phyloP scores from a whole-genome alignment of 35 echinoderm and acorn worm species.

The Patiria miniata region DNA sequence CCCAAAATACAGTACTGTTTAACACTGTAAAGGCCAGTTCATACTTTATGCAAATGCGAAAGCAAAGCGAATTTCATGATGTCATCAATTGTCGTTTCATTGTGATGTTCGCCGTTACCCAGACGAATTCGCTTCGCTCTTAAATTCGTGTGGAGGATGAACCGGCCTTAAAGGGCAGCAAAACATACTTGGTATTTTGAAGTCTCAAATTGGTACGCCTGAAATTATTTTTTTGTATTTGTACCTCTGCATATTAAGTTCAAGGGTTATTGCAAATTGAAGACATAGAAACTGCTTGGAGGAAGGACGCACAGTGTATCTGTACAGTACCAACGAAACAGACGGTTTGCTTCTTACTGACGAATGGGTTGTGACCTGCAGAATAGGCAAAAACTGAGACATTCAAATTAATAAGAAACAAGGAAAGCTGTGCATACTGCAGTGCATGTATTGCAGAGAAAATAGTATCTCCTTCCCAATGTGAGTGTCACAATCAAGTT shows the following conservation, averaged over 20 bases:
- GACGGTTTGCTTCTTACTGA: background rate
- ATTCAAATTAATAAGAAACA: background rate
- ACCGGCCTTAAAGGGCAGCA: background rate
- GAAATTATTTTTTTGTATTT: too few species aligned
- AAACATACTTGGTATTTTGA: too few species aligned
- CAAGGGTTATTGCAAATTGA: background rate
- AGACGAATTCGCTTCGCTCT: too few species aligned
- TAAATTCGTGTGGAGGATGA: too few species aligned
- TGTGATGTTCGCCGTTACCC: too few species aligned
- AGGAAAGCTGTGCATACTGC: too few species aligned
- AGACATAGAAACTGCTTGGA: background rate
- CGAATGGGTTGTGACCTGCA: background rate
- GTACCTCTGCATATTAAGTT: background rate
- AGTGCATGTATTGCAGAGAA: background rate
- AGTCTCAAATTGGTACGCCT: too few species aligned
- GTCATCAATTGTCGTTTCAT: too few species aligned
- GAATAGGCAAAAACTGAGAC: background rate
- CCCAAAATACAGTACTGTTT: background rate
- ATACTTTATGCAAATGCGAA: too few species aligned
- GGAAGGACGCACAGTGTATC: background rate
- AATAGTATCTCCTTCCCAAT: conserved; percentile 9
- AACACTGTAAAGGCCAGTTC: too few species aligned
- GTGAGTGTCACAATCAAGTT: too few species aligned
- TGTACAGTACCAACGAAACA: background rate
- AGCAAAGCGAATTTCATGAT: too few species aligned